Base-by-base conservation (phyloP, 2,888 invertebrate genomes). In the Criorhina ranunculi region DNA sequence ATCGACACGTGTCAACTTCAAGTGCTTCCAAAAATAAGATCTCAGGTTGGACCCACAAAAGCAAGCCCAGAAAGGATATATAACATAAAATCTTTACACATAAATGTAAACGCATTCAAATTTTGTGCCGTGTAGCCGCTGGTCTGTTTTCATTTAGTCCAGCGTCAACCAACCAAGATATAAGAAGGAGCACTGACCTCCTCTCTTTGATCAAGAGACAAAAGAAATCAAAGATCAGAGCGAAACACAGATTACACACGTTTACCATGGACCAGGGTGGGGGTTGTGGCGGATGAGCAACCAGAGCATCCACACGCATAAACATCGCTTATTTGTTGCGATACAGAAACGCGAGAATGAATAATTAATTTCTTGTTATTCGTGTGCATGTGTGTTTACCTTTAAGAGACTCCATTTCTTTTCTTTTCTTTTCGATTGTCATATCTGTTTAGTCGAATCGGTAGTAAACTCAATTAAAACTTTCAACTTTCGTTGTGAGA, bases 141-240 rank as follows among this genome's bases (percentile, higher is more conserved):
- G 9, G 7, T 8, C 35, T 31, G 19, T 40, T 35, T 53, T 42
- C 31, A 51, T 53, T 53, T 53, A 33, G 51, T 42, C 35, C 35
- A 46, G 17, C 31, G 12, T 11, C 2, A 17, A 66, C 19, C 5
- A 12, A 60, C 19, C 5, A 12, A 60, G 37, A 37, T 53, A 46
- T 55, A 66, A 2, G 9, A 46, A 53, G 51, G 81, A 81, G 70
- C 82, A 77, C 77, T 82, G 82, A 82, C 77, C 77, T 49, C 29
- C 2, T 11, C 9, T 42, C 31, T 62, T 12, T 29, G 19, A 55
- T 35, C 40, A 12, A 57, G 55, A 62, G 40, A 75, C 67, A 75
- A 72, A 66, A 66, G n/a, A 37, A 69, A 69, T n/a, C 8, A 9
- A 75, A 49, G 33, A 62, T 60, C 33, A 24, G 19, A 33, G 7